Evolutionary conservation across 2,113 vertebrate genomes (phyloP).

Genomic region (Pelusios castaneus): DNA sequence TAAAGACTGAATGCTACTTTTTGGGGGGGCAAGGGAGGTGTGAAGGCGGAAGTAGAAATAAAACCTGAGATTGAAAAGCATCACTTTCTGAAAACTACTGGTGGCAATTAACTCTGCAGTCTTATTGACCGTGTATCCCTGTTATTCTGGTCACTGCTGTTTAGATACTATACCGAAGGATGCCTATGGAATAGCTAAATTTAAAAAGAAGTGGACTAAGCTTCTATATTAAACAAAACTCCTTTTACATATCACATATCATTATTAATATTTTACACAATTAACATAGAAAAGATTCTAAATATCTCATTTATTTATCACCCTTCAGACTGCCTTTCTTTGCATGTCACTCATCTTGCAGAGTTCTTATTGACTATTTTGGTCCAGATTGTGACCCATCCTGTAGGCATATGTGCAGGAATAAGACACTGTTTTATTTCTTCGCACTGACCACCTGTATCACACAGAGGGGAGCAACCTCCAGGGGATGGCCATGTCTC

Average conservation of each 20-base stretch:
- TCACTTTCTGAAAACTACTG: not conserved
- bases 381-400: not conserved
- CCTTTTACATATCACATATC: too few species aligned
- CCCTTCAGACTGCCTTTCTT: not conserved
- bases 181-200: not conserved
- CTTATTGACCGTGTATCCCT: not conserved
- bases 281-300: not conserved
- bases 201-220: not conserved
- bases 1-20: not conserved
- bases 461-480: not conserved
- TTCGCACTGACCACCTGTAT: not conserved
- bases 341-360: not conserved
- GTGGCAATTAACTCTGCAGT: not conserved
- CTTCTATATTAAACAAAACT: not conserved
- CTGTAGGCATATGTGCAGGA: accelerated
- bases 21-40: accelerated
- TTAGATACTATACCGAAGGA: not conserved
- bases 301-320: not conserved
- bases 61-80: not conserved
- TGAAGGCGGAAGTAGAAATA: not conserved
- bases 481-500: not conserved
- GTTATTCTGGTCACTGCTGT: not conserved
- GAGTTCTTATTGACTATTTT: not conserved
- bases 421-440: not conserved
- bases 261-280: not conserved